Base-by-base conservation (phyloP, 2,888 invertebrate species). In the Philopedon plagiatum region DNA sequence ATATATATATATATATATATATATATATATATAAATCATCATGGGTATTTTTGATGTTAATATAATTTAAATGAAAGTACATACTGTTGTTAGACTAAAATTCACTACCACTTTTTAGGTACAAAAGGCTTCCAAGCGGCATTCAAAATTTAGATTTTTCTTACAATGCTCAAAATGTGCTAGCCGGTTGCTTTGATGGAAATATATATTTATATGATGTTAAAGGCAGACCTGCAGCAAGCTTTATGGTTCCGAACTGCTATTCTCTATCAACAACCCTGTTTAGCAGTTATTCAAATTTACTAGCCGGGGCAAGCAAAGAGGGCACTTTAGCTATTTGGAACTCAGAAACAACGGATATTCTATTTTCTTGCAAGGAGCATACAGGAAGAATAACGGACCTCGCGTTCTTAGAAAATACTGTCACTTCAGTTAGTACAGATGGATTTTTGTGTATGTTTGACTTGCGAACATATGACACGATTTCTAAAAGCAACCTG, bases 131-230 rank as follows among this genome's bases (percentile, higher is more conserved):
- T 23, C 80, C 81, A 13, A 72, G 76, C 7, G 58, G 74, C 2
- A 76, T 83, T 26, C 77, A 78, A 46, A 75, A 80, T 61, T 68
- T 84, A 39, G 79, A 81, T 15, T 83, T 81, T 66, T 80, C 80
- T 1, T 67, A 69, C 4, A 77, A 80, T 18, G 83, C 83, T 70
- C 76, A 75, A 11, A 77, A 78, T 64, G 61, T 80, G n/a, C 77
- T 77, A 5, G 76, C 75, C 3, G 79, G 79, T 23, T 77, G 76
- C 46, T 37, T 61, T 9, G 76, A 75, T 41, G 78, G 78, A 1
- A 74, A 77, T 15, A 76, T 80, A 15, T 74, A 77, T 21, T 69
- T 80, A 54, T 78, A 76, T 56, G 75, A 78, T 32, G 49, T 68
- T n/a, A 76, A 73, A 51, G 73, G 68, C 26, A 75, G 71, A 58